phyloP scores from a whole-genome alignment of 2,888 invertebrate genomes.

The Eupithecia centaureata region DNA sequence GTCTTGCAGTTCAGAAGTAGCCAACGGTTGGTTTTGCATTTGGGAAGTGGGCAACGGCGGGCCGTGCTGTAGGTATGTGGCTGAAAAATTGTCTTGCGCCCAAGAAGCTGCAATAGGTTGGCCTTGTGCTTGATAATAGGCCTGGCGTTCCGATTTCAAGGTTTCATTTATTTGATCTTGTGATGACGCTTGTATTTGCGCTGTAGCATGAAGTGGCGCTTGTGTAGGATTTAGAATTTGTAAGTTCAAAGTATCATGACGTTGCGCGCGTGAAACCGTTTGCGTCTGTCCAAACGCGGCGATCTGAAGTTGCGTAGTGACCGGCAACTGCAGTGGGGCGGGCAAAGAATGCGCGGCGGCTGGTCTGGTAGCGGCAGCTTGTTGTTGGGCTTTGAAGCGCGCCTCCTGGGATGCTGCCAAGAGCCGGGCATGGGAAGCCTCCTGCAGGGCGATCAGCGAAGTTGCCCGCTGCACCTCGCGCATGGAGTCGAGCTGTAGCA shows the following conservation, averaged over 20 bases:
- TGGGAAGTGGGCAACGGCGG: not conserved
- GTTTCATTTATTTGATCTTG: constrained; percentile 11
- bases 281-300: constrained; percentile 5
- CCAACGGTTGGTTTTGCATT: not conserved
- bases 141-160: constrained; percentile 9
- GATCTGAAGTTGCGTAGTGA: constrained; percentile 15
- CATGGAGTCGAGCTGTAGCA: not conserved
- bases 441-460: constrained; percentile 25
- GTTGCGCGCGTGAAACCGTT: constrained; percentile 16
- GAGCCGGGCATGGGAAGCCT: constrained; percentile 23
- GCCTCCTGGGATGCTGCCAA: constrained; percentile 13
- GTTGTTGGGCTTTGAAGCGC: constrained; percentile 1
- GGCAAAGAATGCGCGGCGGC: not conserved
- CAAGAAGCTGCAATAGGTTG: not conserved
- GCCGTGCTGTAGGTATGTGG: not conserved
- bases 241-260: constrained; percentile 13
- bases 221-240: constrained; percentile 17
- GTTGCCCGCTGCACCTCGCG: constrained; percentile 19
- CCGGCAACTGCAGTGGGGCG: not conserved
- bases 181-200: constrained; percentile 10
- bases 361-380: too few species aligned
- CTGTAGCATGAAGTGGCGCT: constrained; percentile 19
- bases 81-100: constrained; percentile 11
- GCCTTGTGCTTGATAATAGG: constrained; percentile 9
- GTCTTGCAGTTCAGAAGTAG: not conserved